A percentile compares a stretch with the other conserved stretches of the same genome.
These are phyloP conservation scores for Tridacna crocea DNA, from an alignment of 2,888 invertebrate species.

Conservation along the genomic window DNA sequence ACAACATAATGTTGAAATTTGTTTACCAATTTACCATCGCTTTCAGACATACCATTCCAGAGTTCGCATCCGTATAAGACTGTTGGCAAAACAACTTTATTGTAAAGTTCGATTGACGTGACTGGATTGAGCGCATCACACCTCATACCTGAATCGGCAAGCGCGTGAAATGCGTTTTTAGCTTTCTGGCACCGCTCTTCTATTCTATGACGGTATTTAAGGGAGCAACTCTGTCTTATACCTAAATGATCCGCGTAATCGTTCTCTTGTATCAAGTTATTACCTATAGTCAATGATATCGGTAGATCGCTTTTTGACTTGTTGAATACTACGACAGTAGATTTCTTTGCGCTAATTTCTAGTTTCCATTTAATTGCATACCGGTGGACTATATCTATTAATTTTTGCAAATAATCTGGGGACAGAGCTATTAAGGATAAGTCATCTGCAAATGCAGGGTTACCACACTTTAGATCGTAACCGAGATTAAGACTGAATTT, in stretches of 20 bases:
- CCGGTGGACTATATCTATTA: conserved; percentile 7
- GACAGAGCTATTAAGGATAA: conserved; percentile 5
- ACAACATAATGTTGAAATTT: conserved; percentile 26
- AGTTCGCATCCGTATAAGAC: conserved; percentile 29
- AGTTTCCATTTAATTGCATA: conserved; percentile 9
- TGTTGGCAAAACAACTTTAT: conserved; percentile 6
- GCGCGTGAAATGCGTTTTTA: conserved; percentile 28
- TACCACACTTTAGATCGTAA: neutral
- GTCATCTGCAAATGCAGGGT: conserved; percentile 22
- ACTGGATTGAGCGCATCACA: conserved; percentile 21
- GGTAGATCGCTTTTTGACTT: neutral
- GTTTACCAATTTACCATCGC: neutral
- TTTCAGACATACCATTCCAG: conserved; percentile 20
- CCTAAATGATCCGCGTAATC: neutral
- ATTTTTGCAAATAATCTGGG: conserved; percentile 10
- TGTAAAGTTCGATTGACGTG: neutral
- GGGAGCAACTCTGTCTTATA: conserved; percentile 10
- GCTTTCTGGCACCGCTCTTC: conserved; percentile 23
- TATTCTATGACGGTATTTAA: neutral
- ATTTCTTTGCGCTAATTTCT: conserved; percentile 8
- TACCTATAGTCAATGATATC: neutral
- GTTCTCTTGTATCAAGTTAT: neutral
- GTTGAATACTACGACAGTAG: conserved; percentile 13
- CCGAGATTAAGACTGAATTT: neutral
- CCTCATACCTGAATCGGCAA: conserved; percentile 5